These are phyloP conservation scores for Catagonus wagneri DNA, from an alignment of 2,113 vertebrate genomes.

Conservation along the genomic window DNA sequence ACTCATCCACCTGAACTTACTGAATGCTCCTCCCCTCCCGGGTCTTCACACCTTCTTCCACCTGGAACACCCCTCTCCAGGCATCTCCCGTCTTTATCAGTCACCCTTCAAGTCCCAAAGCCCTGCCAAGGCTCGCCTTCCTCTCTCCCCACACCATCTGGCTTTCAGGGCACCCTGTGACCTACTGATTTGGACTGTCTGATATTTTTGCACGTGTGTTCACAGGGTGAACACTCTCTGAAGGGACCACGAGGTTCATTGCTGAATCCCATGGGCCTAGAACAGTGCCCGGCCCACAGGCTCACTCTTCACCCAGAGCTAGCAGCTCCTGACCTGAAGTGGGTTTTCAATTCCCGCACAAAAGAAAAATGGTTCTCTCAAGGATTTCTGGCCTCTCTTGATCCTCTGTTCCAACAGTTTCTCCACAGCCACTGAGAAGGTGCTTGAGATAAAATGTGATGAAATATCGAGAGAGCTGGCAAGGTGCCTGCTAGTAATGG, in stretches of 20 bases:
- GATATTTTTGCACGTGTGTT: accelerated
- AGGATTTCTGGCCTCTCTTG: neutral
- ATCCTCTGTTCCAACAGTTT: neutral
- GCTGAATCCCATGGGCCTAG: neutral
- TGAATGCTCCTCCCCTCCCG: neutral
- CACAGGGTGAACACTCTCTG: neutral
- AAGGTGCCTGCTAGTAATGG: neutral
- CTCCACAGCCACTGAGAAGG: neutral
- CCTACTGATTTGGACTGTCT: accelerated
- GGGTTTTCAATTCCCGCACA: neutral
- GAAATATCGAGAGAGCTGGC: neutral
- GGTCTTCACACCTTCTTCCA: no score
- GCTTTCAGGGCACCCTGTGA: neutral
- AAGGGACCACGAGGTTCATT: neutral
- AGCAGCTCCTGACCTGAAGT: neutral
- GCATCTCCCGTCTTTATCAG: no score
- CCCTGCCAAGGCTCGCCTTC: no score
- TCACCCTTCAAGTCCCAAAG: neutral
- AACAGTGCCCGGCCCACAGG: no score
- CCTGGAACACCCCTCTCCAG: neutral
- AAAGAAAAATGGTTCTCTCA: neutral
- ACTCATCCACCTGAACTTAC: neutral
- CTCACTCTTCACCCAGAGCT: neutral
- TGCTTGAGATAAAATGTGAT: neutral
- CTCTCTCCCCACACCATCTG: neutral